These are phyloP conservation scores for Bellardia bayeri DNA, from an alignment of 2,888 invertebrate species.

Conservation along the genomic window DNA sequence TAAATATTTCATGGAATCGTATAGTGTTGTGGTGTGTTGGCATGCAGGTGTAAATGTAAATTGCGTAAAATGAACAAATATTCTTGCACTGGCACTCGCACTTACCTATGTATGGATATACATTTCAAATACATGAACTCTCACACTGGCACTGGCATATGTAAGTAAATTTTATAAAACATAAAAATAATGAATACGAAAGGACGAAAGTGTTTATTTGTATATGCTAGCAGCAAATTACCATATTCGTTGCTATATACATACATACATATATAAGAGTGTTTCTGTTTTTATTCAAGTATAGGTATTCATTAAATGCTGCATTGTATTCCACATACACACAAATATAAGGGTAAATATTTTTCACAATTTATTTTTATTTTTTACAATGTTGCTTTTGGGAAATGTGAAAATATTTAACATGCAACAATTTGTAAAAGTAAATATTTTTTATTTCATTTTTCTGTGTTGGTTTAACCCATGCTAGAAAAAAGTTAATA, in stretches of 20 bases:
- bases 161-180: background rate
- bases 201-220: conserved; percentile 5
- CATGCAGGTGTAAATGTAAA: conserved; percentile 65
- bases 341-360: background rate
- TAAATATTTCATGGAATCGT: background rate
- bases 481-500: background rate
- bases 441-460: conserved; percentile 41
- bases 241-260: background rate
- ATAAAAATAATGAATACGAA: background rate
- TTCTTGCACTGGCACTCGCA: background rate
- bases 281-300: background rate
- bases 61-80: conserved; percentile 51
- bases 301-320: conserved; percentile 75
- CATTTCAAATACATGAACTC: background rate
- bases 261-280: background rate
- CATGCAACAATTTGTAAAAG: conserved; percentile 65
- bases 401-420: conserved; percentile 52
- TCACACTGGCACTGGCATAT: background rate
- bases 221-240: conserved; percentile 21
- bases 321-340: conserved; percentile 63
- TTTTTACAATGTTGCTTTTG: conserved; percentile 21
- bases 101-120: background rate
- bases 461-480: conserved; percentile 8
- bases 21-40: conserved; percentile 22
- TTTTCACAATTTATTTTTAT: background rate